A percentile compares a stretch with the other conserved stretches of the same genome.
These are phyloP conservation scores for Poeciliopsis retropinna DNA, from an alignment of 2,113 vertebrate genomes.

Conservation along the genomic window DNA sequence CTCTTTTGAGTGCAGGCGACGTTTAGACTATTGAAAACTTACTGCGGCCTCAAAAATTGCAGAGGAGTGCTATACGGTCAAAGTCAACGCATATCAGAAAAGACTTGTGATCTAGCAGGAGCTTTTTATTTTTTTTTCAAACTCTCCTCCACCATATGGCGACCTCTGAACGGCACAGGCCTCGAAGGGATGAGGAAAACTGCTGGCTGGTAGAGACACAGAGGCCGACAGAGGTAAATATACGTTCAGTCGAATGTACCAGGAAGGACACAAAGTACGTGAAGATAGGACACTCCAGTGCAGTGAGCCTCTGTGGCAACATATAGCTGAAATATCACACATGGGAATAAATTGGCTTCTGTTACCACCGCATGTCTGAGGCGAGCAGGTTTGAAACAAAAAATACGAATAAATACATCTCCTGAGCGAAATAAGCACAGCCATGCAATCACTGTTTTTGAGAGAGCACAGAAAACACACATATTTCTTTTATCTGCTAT, in stretches of 20 bases:
- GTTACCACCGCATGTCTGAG: background rate
- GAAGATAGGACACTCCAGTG: background rate
- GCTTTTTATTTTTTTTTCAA: conserved; percentile 4
- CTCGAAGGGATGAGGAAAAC: conserved; percentile 28
- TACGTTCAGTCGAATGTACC: background rate
- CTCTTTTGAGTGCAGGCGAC: background rate
- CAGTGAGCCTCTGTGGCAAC: background rate
- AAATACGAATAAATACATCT: conserved; percentile 16
- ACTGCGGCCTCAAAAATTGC: conserved; percentile 11
- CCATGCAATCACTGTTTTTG: conserved; percentile 12
- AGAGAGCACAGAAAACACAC: conserved; percentile 20
- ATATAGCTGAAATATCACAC: conserved; percentile 2
- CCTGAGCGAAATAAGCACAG: conserved; percentile 5
- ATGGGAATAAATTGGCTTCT: background rate
- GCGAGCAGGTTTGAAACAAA: background rate
- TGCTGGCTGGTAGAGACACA: conserved; percentile 13
- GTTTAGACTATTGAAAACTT: background rate
- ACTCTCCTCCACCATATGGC: conserved; percentile 57
- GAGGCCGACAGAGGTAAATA: conserved; percentile 37
- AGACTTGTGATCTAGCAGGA: conserved; percentile 38
- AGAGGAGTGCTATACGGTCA: conserved; percentile 13
- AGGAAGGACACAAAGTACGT: background rate
- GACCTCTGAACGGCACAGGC: conserved; percentile 45
- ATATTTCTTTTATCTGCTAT: conserved; percentile 39
- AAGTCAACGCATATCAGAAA: conserved; percentile 29